Evolutionary conservation across 1,140 invertebrate genomes (phyloP), one percentile per base, ranked within the genome.

Genomic region (Papilio helenus): DNA sequence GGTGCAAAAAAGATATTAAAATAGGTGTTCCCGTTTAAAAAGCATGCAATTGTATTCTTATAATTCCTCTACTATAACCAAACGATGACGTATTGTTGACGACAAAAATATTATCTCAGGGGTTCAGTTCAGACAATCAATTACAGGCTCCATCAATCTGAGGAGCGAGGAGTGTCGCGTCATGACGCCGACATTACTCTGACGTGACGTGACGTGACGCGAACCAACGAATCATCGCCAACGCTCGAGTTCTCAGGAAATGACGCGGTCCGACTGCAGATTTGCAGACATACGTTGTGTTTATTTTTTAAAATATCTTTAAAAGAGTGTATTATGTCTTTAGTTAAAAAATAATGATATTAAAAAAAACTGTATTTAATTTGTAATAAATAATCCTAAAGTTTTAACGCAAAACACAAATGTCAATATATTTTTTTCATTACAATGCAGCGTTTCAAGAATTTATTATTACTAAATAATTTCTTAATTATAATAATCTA

Each of bases 71-170:
- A 9, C n/a, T 42, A 10, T 44, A 34, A 8, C 8, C 39, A 72
- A 73, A 49, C 44, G 72, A 73, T 73, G 20, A 73, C 12, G 42
- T 73, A 73, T 73, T 73, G 72, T 73, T 73, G 42, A 73, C 20
- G 42, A 42, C 68, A 80, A 84, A 84, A 81, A 84, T 81, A 82
- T 73, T 82, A 81, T 85, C 82, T 79, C 78, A 61, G 81, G 76
- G 82, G 81, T 68, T 84, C 82, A 82, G 83, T 84, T 83, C 79
- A 79, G 83, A 81, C 82, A 91, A 92, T 92, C 90, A 89, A 90
- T 92, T 91, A 89, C 79, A 79, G 81, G 80, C 83, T 46, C 81
- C 88, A 92, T 93, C 89, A 90, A 91, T 90, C 87, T 86, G 81
- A 2, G 44, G 42, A 16, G 4, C 42, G 68, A 20, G 74, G 88